Evolutionary conservation across 2,888 invertebrate species (phyloP).

Genomic region (Cryptosula pallasiana): DNA sequence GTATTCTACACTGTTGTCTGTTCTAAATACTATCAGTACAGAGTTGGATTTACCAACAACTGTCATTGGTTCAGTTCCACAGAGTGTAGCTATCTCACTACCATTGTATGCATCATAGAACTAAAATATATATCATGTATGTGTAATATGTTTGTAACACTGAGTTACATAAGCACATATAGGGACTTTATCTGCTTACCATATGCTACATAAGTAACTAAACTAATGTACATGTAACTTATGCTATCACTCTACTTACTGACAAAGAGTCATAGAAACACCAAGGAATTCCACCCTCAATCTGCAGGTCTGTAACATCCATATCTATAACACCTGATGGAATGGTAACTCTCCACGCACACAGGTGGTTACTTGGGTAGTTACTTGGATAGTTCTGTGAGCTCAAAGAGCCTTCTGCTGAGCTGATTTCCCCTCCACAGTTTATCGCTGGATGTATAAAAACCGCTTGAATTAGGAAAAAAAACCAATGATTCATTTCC

Average conservation of each 20-base stretch:
- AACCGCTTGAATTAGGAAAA: too few species aligned
- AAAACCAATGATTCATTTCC: too few species aligned
- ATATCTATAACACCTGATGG: not conserved
- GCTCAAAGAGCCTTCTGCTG: not conserved
- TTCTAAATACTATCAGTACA: not conserved
- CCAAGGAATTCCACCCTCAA: not conserved
- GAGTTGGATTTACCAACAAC: not conserved
- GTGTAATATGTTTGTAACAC: not conserved
- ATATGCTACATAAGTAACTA: not conserved
- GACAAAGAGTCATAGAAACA: not conserved
- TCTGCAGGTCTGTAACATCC: not conserved
- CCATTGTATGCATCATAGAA: not conserved
- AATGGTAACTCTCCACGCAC: not conserved
- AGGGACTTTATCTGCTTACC: too few species aligned
- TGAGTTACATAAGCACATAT: too few species aligned
- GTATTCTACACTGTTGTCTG: not conserved
- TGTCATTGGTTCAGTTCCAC: not conserved
- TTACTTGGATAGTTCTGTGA: not conserved
- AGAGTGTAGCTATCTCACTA: not conserved
- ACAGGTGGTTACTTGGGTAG: conserved; percentile 12
- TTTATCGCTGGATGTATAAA: not conserved
- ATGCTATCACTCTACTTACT: not conserved
- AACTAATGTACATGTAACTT: not conserved
- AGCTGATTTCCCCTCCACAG: not conserved
- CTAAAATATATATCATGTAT: not conserved